phyloP scores from a whole-genome alignment of 2,797 vertebrate genomes.

The Silurus lanzhouensis region DNA sequence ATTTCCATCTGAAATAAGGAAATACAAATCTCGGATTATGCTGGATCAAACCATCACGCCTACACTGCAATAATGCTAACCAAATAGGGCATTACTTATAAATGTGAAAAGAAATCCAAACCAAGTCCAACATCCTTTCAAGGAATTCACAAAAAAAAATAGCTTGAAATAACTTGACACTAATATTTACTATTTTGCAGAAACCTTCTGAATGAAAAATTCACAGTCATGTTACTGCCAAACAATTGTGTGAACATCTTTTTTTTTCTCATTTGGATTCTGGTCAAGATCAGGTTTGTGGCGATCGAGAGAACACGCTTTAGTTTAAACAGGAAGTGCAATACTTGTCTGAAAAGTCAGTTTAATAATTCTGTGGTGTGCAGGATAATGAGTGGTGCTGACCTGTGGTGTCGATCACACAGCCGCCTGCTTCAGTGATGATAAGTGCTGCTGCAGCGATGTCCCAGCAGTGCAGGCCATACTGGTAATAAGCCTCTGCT shows the following conservation, averaged over 20 bases:
- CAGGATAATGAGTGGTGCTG: constrained; percentile 32
- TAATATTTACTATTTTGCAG: not conserved
- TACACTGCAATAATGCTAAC: constrained; percentile 12
- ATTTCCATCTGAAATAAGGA: not conserved
- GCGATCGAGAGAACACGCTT: not conserved
- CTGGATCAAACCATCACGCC: constrained; percentile 11
- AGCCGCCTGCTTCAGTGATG: constrained; percentile 82
- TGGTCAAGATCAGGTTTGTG: constrained; percentile 1
- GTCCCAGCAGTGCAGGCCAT: constrained; percentile 87
- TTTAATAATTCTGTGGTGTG: not conserved
- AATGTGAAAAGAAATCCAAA: not conserved
- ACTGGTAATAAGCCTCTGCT: constrained; percentile 85
- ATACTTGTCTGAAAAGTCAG: not conserved
- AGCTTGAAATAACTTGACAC: constrained; percentile 10
- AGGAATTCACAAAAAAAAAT: constrained; percentile 8
- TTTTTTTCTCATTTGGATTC: constrained; percentile 11
- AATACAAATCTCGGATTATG: not conserved
- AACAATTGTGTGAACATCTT: constrained; percentile 22
- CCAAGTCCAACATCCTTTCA: constrained; percentile 18
- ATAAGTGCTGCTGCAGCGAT: constrained; percentile 83
- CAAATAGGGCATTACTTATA: constrained; percentile 22
- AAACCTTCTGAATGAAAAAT: constrained; percentile 10
- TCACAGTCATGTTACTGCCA: constrained; percentile 22
- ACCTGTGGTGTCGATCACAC: constrained; percentile 85
- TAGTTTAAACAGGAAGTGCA: constrained; percentile 24